Base-by-base conservation (phyloP, 1,140 invertebrate genomes). In the Hypothenemus hampei region DNA sequence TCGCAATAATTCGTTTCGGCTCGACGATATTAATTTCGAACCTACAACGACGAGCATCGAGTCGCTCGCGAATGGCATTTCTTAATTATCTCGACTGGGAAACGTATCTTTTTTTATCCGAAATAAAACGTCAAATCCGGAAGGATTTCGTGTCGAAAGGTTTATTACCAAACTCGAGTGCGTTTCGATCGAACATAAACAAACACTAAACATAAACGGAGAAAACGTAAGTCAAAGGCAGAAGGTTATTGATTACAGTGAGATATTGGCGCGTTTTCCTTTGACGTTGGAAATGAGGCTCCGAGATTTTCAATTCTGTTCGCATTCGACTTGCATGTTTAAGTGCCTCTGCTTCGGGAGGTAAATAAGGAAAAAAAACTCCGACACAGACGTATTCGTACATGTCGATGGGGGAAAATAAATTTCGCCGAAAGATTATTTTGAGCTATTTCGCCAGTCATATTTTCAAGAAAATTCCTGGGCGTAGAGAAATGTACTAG, bases 151-250 rank as follows among this genome's bases (percentile, higher is more conserved):
- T n/a, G n/a, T n/a, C n/a, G n/a, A n/a, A n/a, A n/a, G n/a, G n/a
- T n/a, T n/a, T n/a, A n/a, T n/a, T n/a, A n/a, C n/a, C n/a, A n/a
- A n/a, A n/a, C n/a, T n/a, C n/a, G n/a, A n/a, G n/a, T n/a, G n/a
- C n/a, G n/a, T n/a, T n/a, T 29, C n/a, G 26, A 6, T n/a, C 6
- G n/a, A 29, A 29, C 26, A 7, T 29, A 29, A 37, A 37, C 35
- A 37, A 37, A 29, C 26, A 29, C 26, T 29, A 50, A 55, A 55
- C 58, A 50, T 55, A 52, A 57, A 54, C 49, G 24, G 59, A 55
- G 56, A 47, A 61, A 61, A 55, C 57, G 52, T 61, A 56, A 61
- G 59, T 58, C 58, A 59, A 59, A 59, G 52, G 44, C 21, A 54
- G 39, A 49, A 39, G 33, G 45, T 56, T 55, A 59, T 59, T 59